A percentile compares a stretch with the other conserved stretches of the same genome.
Evolutionary conservation across 2,113 vertebrate genomes (phyloP).

Genomic region (Oenanthe oenanthe): DNA sequence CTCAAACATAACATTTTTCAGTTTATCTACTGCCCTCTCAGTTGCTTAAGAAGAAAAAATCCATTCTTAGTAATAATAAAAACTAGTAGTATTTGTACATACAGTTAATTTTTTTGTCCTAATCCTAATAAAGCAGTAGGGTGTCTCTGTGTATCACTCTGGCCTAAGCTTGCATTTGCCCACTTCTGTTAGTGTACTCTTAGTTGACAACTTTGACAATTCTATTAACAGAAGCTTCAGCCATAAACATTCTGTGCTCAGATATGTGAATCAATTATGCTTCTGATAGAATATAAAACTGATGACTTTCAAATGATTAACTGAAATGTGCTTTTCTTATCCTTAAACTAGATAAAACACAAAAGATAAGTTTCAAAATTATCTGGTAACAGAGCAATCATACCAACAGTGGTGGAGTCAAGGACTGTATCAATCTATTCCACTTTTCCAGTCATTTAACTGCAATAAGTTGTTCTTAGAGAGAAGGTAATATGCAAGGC

Average conservation of each 20-base stretch:
- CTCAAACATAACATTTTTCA: not conserved
- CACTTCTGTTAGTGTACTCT: not conserved
- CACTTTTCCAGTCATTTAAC: not conserved
- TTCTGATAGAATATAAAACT: not conserved
- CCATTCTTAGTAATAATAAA: not conserved
- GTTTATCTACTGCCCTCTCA: not conserved
- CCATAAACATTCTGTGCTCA: not conserved
- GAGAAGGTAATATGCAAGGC: not conserved
- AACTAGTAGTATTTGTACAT: not conserved
- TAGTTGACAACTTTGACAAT: not conserved
- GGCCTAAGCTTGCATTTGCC: not conserved
- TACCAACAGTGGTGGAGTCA: not conserved
- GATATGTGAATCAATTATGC: not conserved
- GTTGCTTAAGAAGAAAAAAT: not conserved
- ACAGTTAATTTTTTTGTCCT: not conserved
- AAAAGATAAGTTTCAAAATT: not conserved
- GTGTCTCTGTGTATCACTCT: not conserved
- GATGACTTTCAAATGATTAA: not conserved
- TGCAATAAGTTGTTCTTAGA: not conserved
- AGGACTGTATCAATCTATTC: not conserved
- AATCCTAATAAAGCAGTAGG: not conserved
- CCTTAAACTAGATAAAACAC: not conserved
- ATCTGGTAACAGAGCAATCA: not conserved
- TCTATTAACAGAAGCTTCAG: not conserved
- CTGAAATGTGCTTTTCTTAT: not conserved